Conservation (phyloP, 1,140 invertebrate genomes). For the Drosophila tsacasi region DNA sequence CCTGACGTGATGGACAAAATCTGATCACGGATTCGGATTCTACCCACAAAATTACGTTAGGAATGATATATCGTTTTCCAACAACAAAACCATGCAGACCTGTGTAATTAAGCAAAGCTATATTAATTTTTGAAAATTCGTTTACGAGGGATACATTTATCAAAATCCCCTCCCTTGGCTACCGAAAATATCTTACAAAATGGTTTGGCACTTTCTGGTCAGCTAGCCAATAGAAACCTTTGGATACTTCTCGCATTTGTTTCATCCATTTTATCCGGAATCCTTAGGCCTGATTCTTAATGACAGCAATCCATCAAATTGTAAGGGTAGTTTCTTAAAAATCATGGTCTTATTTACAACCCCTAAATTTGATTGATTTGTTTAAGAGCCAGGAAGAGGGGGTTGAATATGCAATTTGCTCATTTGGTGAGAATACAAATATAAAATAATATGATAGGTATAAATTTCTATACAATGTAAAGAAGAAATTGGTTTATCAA, state of each 20-base stretch:
- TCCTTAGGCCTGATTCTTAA: not conserved
- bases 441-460: too few species aligned
- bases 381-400: slow-evolving; percentile 10
- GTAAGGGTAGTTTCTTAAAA: slow-evolving; percentile 43
- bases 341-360: slow-evolving; percentile 26
- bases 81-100: too few species aligned
- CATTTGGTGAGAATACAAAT: not conserved
- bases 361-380: slow-evolving; percentile 61
- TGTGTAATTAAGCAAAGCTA: not conserved
- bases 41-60: too few species aligned
- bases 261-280: slow-evolving; percentile 6
- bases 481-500: not conserved
- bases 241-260: not conserved
- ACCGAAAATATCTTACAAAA: not conserved
- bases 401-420: not conserved
- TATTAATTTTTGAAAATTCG: not conserved
- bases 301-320: slow-evolving; percentile 74
- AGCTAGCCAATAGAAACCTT: not conserved
- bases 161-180: slow-evolving; percentile 6
- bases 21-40: too few species aligned
- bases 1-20: too few species aligned
- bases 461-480: too few species aligned
- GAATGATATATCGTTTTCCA: too few species aligned
- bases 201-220: slow-evolving; percentile 18
- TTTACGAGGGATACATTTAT: slow-evolving; percentile 38